Evolutionary conservation across 2,888 invertebrate species (phyloP).

Genomic region (Amphipoea lucens): DNA sequence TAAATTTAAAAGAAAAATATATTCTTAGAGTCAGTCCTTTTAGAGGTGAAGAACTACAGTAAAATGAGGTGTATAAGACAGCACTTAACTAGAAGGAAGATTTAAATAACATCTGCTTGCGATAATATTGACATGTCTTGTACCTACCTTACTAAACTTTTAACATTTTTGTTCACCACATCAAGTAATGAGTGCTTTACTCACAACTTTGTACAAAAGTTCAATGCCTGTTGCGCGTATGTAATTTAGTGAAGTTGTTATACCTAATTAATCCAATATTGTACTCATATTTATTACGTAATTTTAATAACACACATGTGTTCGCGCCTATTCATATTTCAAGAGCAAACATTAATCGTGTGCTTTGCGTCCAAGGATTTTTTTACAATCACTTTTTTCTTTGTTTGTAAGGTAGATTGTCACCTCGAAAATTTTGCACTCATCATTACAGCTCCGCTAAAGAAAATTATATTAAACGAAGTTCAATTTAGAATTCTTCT

Average conservation of each 20-base stretch:
- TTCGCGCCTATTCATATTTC: slow-evolving; percentile 9
- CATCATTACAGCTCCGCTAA: slow-evolving; percentile 9
- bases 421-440: not conserved
- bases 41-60: slow-evolving; percentile 68
- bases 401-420: not conserved
- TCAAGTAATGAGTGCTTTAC: slow-evolving; percentile 52
- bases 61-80: slow-evolving; percentile 12
- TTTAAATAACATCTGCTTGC: slow-evolving; percentile 13
- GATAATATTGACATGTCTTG: slow-evolving; percentile 4
- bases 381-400: not conserved
- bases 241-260: slow-evolving; percentile 3
- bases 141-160: slow-evolving; percentile 24
- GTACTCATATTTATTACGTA: slow-evolving; percentile 50
- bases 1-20: slow-evolving; percentile 81
- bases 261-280: not conserved
- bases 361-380: not conserved
- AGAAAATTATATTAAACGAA: not conserved
- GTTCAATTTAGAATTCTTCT: slow-evolving; percentile 11
- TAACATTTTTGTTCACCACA: slow-evolving; percentile 67
- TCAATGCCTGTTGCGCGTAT: slow-evolving; percentile 76
- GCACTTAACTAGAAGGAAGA: slow-evolving; percentile 10
- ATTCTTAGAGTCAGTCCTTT: slow-evolving; percentile 66
- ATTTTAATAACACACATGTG: slow-evolving; percentile 22
- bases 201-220: slow-evolving; percentile 88
- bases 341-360: not conserved